These are phyloP conservation scores for Apistogramma diplotaenia DNA, from an alignment of 2,113 vertebrate genomes.

Conservation along the genomic window DNA sequence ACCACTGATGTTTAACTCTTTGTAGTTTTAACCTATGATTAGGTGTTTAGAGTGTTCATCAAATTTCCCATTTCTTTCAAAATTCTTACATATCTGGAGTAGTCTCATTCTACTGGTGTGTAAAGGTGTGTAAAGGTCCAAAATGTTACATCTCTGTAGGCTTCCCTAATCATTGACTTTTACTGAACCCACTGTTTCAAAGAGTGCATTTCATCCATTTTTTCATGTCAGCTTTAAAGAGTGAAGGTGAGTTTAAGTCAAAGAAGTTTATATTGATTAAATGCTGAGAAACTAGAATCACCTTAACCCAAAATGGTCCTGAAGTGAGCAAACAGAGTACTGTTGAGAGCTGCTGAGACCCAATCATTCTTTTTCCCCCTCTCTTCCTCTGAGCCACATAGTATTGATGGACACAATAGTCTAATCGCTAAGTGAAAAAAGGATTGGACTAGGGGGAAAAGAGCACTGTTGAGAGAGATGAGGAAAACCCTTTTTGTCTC, in stretches of 20 bases:
- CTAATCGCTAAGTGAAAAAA: conserved; percentile 32
- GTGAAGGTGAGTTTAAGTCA: background rate
- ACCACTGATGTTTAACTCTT: background rate
- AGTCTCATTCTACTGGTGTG: no score
- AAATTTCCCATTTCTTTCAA: no score
- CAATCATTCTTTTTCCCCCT: background rate
- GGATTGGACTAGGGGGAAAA: background rate
- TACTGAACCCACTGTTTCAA: background rate
- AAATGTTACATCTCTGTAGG: background rate
- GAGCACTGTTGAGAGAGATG: background rate
- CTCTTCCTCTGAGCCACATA: background rate
- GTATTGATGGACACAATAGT: conserved; percentile 35
- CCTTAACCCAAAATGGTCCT: background rate
- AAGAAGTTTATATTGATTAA: conserved; percentile 30
- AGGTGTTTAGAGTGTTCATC: background rate
- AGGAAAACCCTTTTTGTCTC: conserved; percentile 24
- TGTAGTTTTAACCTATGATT: background rate
- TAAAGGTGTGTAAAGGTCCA: no score
- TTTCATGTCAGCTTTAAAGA: background rate
- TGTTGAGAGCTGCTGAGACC: background rate
- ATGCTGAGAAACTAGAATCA: background rate
- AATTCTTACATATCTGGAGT: no score
- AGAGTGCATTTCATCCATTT: background rate
- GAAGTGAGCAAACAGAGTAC: background rate
- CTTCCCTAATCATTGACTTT: background rate